Evolutionary conservation across 2,888 invertebrate genomes (phyloP).

Genomic region (Pachydiplax longipennis): DNA sequence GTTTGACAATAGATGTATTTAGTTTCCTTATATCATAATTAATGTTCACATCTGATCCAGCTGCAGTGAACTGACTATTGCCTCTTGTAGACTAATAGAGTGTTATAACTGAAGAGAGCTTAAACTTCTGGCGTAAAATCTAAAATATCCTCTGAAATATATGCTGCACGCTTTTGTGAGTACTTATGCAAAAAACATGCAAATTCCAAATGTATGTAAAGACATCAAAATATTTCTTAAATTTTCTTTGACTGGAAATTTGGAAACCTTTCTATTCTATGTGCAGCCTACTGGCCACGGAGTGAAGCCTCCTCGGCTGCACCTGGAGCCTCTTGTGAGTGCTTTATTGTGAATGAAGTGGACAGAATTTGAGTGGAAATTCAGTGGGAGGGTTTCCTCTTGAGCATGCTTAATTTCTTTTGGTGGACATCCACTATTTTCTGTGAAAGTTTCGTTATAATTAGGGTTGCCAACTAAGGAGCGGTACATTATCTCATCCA

Average conservation of each 20-base stretch:
- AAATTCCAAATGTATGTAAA: no score
- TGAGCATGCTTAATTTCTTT: neutral
- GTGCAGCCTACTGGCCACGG: slow-evolving; percentile 83
- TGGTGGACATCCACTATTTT: neutral
- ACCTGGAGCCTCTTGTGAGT: slow-evolving; percentile 46
- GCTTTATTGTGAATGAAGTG: neutral
- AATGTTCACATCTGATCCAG: no score
- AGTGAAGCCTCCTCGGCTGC: slow-evolving; percentile 58
- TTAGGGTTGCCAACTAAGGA: no score
- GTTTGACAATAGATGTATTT: no score
- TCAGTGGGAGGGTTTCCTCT: neutral
- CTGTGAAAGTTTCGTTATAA: neutral
- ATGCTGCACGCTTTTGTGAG: no score
- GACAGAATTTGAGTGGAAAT: neutral
- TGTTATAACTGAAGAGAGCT: no score
- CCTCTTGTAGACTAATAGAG: no score
- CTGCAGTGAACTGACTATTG: no score
- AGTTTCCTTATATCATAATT: no score
- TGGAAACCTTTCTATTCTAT: slow-evolving; percentile 23
- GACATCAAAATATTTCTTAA: neutral
- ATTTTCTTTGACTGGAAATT: neutral
- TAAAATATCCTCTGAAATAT: no score
- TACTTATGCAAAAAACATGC: no score
- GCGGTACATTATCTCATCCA: neutral
- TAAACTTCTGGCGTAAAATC: no score